These are phyloP conservation scores for Halcyon senegalensis DNA, from an alignment of 2,113 vertebrate species.

Conservation along the genomic window DNA sequence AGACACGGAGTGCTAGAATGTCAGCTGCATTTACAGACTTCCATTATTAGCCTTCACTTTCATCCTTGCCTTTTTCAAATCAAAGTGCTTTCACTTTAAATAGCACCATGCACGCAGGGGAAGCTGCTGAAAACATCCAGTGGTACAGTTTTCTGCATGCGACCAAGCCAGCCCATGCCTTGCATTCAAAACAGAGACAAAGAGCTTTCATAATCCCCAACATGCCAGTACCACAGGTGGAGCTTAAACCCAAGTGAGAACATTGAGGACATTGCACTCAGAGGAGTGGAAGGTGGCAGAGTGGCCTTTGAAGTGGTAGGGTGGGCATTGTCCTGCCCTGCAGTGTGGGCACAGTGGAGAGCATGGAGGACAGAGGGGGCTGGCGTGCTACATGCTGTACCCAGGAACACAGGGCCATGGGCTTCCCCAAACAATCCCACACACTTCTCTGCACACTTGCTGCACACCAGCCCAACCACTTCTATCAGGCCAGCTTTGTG, in stretches of 20 bases:
- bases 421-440: neutral
- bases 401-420: neutral
- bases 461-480: neutral
- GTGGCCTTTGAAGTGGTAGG: neutral
- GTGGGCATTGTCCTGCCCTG: neutral
- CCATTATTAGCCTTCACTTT: slow-evolving; percentile 29
- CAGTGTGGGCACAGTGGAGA: neutral
- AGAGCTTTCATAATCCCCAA: neutral
- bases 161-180: neutral
- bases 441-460: accelerated
- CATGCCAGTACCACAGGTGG: neutral
- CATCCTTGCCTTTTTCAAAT: neutral
- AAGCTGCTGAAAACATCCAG: neutral
- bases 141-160: neutral
- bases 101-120: neutral
- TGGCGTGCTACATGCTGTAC: accelerated
- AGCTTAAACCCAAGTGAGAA: neutral
- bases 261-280: neutral
- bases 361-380: neutral
- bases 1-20: neutral
- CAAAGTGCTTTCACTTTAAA: slow-evolving; percentile 1
- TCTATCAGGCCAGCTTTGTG: neutral
- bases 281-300: neutral
- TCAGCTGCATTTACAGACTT: slow-evolving; percentile 17
- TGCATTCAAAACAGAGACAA: neutral